Evolutionary conservation across 2,888 invertebrate species (phyloP).

Genomic region (Drosophila meridionalis): DNA sequence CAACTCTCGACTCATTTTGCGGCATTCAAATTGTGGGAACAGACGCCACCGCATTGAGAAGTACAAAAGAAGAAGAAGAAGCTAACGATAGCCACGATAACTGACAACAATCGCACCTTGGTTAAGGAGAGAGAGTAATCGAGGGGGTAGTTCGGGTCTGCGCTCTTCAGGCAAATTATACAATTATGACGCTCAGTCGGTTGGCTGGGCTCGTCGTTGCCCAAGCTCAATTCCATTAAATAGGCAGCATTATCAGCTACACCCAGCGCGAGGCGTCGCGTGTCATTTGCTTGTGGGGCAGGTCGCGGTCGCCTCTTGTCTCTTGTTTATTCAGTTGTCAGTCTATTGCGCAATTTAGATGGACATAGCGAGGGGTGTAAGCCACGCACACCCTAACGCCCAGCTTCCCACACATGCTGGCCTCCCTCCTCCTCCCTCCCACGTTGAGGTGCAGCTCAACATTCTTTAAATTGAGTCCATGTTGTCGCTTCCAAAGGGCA

Average conservation of each 20-base stretch:
- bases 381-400: conserved; percentile 5
- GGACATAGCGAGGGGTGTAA: conserved; percentile 17
- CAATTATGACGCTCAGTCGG: conserved; percentile 68
- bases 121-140: conserved; percentile 5
- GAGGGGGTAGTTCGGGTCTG: conserved; percentile 12
- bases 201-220: conserved; percentile 28
- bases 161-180: conserved; percentile 67
- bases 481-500: conserved; percentile 38
- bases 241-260: conserved; percentile 38
- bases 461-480: conserved; percentile 42
- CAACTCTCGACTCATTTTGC: conserved; percentile 53
- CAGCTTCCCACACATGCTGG: neutral
- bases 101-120: conserved; percentile 43
- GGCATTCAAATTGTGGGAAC: conserved; percentile 65
- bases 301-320: conserved; percentile 65
- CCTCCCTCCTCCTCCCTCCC: neutral
- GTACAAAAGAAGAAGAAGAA: conserved; percentile 25
- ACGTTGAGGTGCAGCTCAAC: conserved; percentile 45
- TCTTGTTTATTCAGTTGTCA: conserved; percentile 60
- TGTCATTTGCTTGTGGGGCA: conserved; percentile 74
- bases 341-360: conserved; percentile 59
- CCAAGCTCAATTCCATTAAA: conserved; percentile 69
- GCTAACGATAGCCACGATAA: conserved; percentile 35
- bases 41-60: conserved; percentile 50
- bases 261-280: conserved; percentile 40